Percentiles rank a stretch among this genome's conserved stretches.
Conservation (phyloP, 2,888 invertebrate genomes). For the Philereme vetulata region DNA sequence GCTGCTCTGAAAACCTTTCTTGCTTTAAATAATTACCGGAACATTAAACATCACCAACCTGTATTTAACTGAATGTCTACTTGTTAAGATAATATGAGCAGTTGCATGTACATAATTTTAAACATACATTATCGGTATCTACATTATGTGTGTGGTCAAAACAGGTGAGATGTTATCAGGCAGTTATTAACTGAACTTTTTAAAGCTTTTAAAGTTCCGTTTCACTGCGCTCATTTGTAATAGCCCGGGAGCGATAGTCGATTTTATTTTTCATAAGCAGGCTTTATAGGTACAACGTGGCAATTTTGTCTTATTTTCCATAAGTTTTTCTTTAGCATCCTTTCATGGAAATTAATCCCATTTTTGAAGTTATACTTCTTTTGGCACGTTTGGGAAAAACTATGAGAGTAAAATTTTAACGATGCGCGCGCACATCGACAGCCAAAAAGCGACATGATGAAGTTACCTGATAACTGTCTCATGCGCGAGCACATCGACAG, state of each 20-base stretch:
- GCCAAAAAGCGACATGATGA: too few species aligned
- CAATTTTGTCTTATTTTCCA: too few species aligned
- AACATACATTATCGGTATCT: slow-evolving; percentile 39
- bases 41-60: slow-evolving; percentile 32
- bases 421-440: too few species aligned
- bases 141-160: slow-evolving; percentile 36
- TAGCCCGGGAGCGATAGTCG: slow-evolving; percentile 19
- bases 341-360: too few species aligned
- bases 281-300: too few species aligned
- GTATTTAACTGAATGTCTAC: slow-evolving; percentile 37
- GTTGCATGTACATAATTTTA: slow-evolving; percentile 33
- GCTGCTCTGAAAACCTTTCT: slow-evolving; percentile 21
- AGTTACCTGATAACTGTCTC: too few species aligned
- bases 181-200: slow-evolving; percentile 43
- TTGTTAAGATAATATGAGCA: slow-evolving; percentile 37
- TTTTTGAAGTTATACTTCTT: too few species aligned
- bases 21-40: slow-evolving; percentile 33
- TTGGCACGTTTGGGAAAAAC: too few species aligned
- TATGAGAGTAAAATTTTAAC: too few species aligned
- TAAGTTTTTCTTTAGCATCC: too few species aligned
- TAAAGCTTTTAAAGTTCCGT: slow-evolving; percentile 40
- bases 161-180: slow-evolving; percentile 37
- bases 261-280: neutral
- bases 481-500: too few species aligned
- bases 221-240: slow-evolving; percentile 41